Conservation (phyloP, 2,797 vertebrate species). For the Brachyrhaphis roseni region DNA sequence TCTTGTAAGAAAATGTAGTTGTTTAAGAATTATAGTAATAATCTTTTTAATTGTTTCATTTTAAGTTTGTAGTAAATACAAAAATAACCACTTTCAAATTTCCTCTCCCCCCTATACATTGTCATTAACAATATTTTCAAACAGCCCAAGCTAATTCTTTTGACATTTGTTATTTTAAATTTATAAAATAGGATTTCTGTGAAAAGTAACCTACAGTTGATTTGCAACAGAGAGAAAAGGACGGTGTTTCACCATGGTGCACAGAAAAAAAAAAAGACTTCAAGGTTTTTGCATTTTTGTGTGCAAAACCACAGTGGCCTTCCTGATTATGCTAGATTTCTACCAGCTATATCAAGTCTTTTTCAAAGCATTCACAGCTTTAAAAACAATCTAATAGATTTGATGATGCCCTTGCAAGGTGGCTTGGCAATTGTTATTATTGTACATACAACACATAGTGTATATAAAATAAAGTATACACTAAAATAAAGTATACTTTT, state of each 20-base stretch:
- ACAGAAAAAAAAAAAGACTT: background rate
- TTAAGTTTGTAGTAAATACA: no score
- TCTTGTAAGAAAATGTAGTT: conserved; percentile 7
- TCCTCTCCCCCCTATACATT: background rate
- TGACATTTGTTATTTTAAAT: background rate
- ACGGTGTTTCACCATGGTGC: background rate
- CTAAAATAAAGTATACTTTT: background rate
- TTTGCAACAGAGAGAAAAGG: background rate
- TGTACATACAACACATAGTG: no score
- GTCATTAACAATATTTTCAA: background rate
- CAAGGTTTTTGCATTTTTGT: background rate
- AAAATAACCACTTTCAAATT: background rate
- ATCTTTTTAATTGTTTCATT: background rate
- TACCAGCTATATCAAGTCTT: background rate
- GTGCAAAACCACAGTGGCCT: background rate
- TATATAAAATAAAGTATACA: background rate
- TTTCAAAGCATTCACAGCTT: background rate
- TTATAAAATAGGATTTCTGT: background rate
- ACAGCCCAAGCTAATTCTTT: background rate
- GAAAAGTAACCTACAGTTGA: background rate
- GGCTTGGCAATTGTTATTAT: background rate
- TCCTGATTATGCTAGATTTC: background rate
- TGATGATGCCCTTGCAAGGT: background rate
- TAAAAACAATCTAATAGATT: background rate
- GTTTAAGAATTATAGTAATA: background rate